Conservation (phyloP, 2,113 vertebrate species). For the Microtus richardsoni region DNA sequence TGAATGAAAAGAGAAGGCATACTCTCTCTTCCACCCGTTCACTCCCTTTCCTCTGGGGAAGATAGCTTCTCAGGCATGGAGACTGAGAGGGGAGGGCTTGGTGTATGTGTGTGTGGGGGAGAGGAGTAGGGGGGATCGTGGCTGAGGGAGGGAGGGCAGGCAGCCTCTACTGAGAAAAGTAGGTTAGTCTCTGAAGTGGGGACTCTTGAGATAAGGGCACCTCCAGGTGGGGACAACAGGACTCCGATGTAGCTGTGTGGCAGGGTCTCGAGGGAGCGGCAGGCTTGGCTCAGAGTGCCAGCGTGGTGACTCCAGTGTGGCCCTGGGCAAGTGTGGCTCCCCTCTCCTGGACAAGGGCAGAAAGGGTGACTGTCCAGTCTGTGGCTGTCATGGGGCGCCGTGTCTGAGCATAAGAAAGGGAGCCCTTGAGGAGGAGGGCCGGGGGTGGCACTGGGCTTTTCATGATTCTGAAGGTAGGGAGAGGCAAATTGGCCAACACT, state of each 20-base stretch:
- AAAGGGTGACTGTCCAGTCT: background rate
- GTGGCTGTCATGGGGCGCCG: background rate
- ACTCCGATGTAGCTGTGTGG: background rate
- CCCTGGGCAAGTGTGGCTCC: background rate
- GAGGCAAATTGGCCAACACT: background rate
- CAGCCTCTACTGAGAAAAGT: background rate
- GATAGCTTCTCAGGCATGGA: rapidly evolving
- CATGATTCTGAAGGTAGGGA: background rate
- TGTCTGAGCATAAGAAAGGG: background rate
- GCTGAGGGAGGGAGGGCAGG: background rate
- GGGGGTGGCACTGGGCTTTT: background rate
- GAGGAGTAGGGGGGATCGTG: no score
- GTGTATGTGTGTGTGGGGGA: background rate
- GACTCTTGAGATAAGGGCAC: background rate
- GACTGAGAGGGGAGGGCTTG: background rate
- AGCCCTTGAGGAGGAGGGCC: background rate
- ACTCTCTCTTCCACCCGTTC: rapidly evolving
- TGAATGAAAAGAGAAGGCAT: background rate
- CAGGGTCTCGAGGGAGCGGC: background rate
- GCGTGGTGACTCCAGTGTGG: rapidly evolving
- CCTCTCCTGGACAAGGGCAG: background rate
- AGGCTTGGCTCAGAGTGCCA: background rate
- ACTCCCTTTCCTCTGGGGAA: background rate
- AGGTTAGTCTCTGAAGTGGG: background rate
- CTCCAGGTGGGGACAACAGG: background rate